Percentiles rank a stretch among this genome's conserved stretches.
Conservation (phyloP, 1,140 invertebrate genomes). For the Lanistes nyassanus region DNA sequence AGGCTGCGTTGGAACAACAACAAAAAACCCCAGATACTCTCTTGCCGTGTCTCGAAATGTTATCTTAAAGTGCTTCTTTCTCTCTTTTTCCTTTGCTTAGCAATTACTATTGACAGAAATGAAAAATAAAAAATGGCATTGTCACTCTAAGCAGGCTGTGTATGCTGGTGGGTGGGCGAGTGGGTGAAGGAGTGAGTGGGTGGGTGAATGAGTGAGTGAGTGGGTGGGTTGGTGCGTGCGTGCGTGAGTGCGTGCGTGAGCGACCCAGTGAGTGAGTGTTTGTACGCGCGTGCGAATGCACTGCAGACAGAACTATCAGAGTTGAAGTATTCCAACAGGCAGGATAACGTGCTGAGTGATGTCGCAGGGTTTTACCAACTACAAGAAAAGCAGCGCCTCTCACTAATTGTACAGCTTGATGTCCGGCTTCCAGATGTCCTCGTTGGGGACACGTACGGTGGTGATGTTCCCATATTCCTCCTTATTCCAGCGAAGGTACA, state of each 20-base stretch:
- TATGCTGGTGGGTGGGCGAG: too few species aligned
- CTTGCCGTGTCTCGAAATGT: too few species aligned
- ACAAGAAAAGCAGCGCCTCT: conserved; percentile 28
- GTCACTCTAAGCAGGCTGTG: too few species aligned
- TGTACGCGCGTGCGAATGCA: not conserved
- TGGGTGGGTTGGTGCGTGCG: conserved; percentile 15
- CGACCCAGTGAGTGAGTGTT: conserved; percentile 9
- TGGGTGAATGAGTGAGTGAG: conserved; percentile 22
- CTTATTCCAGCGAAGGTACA: conserved; percentile 66
- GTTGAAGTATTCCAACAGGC: too few species aligned
- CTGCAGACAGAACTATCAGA: not conserved
- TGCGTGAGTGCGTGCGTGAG: conserved; percentile 18
- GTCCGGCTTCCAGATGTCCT: conserved; percentile 68
- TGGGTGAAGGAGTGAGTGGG: not conserved
- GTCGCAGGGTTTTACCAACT: not conserved
- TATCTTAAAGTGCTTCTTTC: too few species aligned
- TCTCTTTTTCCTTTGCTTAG: too few species aligned
- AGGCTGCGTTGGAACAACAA: too few species aligned
- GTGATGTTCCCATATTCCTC: conserved; percentile 65
- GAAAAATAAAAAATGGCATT: too few species aligned
- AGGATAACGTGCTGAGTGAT: too few species aligned
- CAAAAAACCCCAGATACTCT: too few species aligned
- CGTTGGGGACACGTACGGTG: conserved; percentile 63
- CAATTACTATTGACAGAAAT: too few species aligned
- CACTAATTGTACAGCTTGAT: conserved; percentile 67